phyloP scores from a whole-genome alignment of 1,140 invertebrate species.

The Drosophila guanche region DNA sequence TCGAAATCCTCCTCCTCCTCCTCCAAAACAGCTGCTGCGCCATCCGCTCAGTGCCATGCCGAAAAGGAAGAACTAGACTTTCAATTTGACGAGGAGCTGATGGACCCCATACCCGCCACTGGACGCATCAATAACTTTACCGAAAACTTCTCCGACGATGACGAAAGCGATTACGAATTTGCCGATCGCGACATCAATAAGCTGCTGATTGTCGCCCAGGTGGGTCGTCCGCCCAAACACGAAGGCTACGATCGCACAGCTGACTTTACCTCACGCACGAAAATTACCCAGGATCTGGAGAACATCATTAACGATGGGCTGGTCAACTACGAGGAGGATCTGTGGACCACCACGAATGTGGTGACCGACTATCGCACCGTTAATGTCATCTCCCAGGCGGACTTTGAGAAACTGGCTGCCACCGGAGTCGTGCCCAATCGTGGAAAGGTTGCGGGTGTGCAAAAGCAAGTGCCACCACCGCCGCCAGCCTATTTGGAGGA shows the following conservation, averaged over 20 bases:
- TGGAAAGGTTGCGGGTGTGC: slow-evolving; percentile 77
- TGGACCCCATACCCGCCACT: slow-evolving; percentile 87
- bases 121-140: slow-evolving; percentile 92
- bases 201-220: slow-evolving; percentile 97
- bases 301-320: slow-evolving; percentile 98
- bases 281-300: slow-evolving; percentile 96
- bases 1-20: slow-evolving; percentile 77
- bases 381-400: slow-evolving; percentile 94
- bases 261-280: slow-evolving; percentile 92
- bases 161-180: slow-evolving; percentile 94
- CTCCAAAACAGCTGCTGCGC: slow-evolving; percentile 79
- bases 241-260: slow-evolving; percentile 95
- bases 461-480: slow-evolving; percentile 89
- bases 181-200: slow-evolving; percentile 97
- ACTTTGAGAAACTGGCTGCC: slow-evolving; percentile 92
- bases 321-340: slow-evolving; percentile 96
- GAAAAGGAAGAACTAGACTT: slow-evolving; percentile 96
- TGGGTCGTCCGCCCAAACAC: slow-evolving; percentile 88
- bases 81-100: slow-evolving; percentile 98
- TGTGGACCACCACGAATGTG: slow-evolving; percentile 87
- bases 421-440: slow-evolving; percentile 84
- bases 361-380: slow-evolving; percentile 91
- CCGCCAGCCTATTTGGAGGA: slow-evolving; percentile 84
- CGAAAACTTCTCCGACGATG: slow-evolving; percentile 87
- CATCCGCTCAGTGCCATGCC: slow-evolving; percentile 82